Evolutionary conservation across 2,888 invertebrate genomes (phyloP).

Genomic region (Callinectes sapidus): DNA sequence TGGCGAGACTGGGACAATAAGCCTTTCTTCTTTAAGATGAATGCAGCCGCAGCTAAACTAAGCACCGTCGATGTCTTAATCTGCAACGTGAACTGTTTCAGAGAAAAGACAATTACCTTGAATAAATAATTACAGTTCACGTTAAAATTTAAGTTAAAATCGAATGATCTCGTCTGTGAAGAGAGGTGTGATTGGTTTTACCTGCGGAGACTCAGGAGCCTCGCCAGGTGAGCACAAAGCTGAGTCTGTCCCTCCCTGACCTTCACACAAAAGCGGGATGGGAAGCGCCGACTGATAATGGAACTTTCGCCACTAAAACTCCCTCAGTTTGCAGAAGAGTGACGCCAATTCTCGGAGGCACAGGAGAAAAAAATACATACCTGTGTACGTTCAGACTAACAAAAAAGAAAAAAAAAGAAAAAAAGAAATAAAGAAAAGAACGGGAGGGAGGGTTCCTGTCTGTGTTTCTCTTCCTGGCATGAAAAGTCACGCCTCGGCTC

Average conservation of each 20-base stretch:
- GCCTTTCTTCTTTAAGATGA: slow-evolving; percentile 2
- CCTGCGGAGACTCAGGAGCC: neutral
- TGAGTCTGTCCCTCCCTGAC: neutral
- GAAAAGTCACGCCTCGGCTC: neutral
- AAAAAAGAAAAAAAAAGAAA: neutral
- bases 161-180: neutral
- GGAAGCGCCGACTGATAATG: slow-evolving; percentile 5
- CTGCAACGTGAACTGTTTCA: neutral
- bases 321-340: slow-evolving; percentile 22
- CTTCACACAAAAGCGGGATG: slow-evolving; percentile 24
- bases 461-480: neutral
- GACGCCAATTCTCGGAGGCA: slow-evolving; percentile 2
- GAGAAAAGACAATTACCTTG: neutral
- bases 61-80: neutral
- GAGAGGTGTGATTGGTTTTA: neutral
- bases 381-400: neutral
- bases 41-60: neutral
- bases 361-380: neutral
- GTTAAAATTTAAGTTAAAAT: neutral
- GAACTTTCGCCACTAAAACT: slow-evolving; percentile 12
- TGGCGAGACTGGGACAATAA: neutral
- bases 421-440: neutral
- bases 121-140: neutral
- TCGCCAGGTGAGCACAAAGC: neutral
- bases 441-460: neutral